Evolutionary conservation across 2,113 vertebrate species (phyloP).

Genomic region (Zapus hudsonius): DNA sequence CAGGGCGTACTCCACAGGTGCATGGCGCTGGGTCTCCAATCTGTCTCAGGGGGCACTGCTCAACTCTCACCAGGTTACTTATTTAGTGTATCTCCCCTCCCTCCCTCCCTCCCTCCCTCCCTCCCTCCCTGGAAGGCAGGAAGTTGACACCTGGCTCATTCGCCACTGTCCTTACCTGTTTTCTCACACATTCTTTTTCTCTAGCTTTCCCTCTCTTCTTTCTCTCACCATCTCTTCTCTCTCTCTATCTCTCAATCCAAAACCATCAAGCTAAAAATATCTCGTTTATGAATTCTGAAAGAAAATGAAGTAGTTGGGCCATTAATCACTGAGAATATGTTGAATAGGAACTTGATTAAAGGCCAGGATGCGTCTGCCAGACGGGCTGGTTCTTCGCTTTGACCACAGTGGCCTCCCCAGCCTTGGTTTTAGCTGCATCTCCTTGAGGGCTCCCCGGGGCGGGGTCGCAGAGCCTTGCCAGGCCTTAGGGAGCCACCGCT

Average conservation of each 20-base stretch:
- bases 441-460: not conserved
- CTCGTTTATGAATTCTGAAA: constrained; percentile 54
- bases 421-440: not conserved
- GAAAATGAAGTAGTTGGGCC: constrained; percentile 46
- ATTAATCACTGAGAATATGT: constrained; percentile 62
- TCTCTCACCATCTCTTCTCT: not conserved
- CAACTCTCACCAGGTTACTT: not conserved
- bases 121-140: not conserved
- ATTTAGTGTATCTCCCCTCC: not conserved
- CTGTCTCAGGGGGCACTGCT: not conserved
- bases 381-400: constrained; percentile 8
- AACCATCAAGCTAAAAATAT: constrained; percentile 62
- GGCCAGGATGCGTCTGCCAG: not conserved
- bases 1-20: not conserved
- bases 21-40: not conserved
- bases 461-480: not conserved
- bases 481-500: not conserved
- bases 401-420: constrained; percentile 25
- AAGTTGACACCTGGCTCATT: not conserved
- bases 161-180: not conserved
- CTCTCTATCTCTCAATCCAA: constrained; percentile 14
- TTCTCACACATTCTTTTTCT: no score
- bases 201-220: no score
- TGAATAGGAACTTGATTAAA: constrained; percentile 77
- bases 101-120: no score